phyloP scores from a whole-genome alignment of 2,797 vertebrate species.

The Cirrhinus molitorella region DNA sequence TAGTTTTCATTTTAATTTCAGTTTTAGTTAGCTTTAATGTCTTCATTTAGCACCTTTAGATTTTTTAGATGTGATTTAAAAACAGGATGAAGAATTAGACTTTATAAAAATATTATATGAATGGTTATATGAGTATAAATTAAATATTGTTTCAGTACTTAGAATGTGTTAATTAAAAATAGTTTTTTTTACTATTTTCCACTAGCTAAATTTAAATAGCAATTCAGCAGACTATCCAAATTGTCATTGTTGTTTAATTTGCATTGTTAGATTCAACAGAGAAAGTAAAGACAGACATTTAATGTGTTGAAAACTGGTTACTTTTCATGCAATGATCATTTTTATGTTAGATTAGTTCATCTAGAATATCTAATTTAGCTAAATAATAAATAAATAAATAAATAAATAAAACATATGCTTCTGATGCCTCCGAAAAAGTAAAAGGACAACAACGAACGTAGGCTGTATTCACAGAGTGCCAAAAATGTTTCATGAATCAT shows the following conservation, averaged over 20 bases:
- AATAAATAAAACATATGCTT: not conserved
- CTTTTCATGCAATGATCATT: not conserved
- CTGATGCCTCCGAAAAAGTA: slow-evolving; percentile 1
- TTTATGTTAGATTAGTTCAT: not conserved
- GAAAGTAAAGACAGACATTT: not conserved
- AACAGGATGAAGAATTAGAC: not conserved
- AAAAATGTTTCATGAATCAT: slow-evolving; percentile 16
- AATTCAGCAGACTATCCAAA: not conserved
- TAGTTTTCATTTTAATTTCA: too few species aligned
- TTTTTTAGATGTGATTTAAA: not conserved
- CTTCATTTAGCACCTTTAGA: slow-evolving; percentile 25
- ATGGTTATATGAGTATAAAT: too few species aligned
- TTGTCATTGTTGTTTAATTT: not conserved
- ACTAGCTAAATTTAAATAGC: too few species aligned
- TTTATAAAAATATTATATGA: not conserved
- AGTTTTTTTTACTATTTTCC: not conserved
- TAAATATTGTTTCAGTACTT: not conserved
- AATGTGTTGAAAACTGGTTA: too few species aligned
- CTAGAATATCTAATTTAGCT: not conserved
- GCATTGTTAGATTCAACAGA: not conserved
- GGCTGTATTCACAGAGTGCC: not conserved
- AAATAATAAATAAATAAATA: not conserved
- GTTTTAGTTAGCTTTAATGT: not conserved
- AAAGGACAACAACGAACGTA: slow-evolving; percentile 2
- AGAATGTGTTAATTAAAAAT: not conserved